These are phyloP conservation scores for Gonatopus flavifemur DNA, from an alignment of 1,140 invertebrate species.

Conservation along the genomic window DNA sequence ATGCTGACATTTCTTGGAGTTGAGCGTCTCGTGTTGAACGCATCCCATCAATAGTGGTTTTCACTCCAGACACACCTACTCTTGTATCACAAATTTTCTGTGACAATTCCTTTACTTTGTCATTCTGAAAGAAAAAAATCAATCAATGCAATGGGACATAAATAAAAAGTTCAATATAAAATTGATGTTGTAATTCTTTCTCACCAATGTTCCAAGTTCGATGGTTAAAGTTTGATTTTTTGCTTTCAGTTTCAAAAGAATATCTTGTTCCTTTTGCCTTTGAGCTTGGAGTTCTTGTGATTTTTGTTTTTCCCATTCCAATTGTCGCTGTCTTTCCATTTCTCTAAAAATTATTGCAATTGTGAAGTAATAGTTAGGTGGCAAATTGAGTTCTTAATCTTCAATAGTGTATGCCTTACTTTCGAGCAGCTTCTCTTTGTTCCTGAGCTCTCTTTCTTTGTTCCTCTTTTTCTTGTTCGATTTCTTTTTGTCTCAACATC, in stretches of 20 bases:
- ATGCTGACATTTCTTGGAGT: conserved; percentile 83
- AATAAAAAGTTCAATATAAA: not conserved
- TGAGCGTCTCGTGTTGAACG: conserved; percentile 85
- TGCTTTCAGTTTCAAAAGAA: conserved; percentile 85
- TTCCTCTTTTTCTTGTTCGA: conserved; percentile 72
- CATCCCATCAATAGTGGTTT: conserved; percentile 96
- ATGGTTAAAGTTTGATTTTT: conserved; percentile 84
- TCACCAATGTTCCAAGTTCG: conserved; percentile 74
- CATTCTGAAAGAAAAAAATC: conserved; percentile 59
- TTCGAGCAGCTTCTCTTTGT: conserved; percentile 78
- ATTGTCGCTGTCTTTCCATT: conserved; percentile 90
- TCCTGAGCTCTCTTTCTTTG: conserved; percentile 72
- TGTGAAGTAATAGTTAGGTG: no score
- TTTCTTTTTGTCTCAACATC: conserved; percentile 79
- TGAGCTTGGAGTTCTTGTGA: conserved; percentile 83
- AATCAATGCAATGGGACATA: not conserved
- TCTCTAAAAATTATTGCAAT: conserved; percentile 69
- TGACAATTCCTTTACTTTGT: conserved; percentile 84
- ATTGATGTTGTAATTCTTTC: conserved; percentile 1
- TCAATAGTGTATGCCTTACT: conserved; percentile 46
- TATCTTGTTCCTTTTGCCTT: conserved; percentile 84
- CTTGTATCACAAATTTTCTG: conserved; percentile 87
- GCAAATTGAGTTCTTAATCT: not conserved
- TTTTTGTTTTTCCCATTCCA: conserved; percentile 95
- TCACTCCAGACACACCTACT: conserved; percentile 86